Evolutionary conservation across 2,888 invertebrate species (phyloP).

Genomic region (Sarcophaga rosellei): DNA sequence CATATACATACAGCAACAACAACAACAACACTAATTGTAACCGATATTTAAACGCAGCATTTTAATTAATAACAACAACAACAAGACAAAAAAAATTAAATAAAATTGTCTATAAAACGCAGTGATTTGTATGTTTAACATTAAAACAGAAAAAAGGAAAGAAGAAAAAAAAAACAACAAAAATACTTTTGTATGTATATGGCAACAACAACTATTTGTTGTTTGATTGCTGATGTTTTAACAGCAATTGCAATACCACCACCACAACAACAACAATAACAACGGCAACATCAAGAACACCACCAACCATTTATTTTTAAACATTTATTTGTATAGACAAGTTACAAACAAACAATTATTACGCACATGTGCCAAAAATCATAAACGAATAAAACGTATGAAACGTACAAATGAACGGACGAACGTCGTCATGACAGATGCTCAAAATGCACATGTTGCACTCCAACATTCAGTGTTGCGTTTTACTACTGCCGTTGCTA

Average conservation of each 20-base stretch:
- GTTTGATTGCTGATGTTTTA: conserved; percentile 55
- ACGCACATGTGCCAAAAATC: conserved; percentile 66
- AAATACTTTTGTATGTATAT: conserved; percentile 38
- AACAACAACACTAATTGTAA: conserved; percentile 58
- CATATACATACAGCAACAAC: conserved; percentile 17
- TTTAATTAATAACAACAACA: conserved; percentile 5
- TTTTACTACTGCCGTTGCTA: neutral
- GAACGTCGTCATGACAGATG: conserved; percentile 60
- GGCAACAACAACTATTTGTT: conserved; percentile 65
- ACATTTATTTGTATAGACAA: conserved; percentile 60
- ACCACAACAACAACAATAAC: conserved; percentile 36
- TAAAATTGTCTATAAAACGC: conserved; percentile 44
- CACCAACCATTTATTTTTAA: conserved; percentile 38
- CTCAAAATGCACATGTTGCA: conserved; percentile 60
- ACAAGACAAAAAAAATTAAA: conserved; percentile 3
- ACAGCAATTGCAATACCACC: conserved; percentile 6
- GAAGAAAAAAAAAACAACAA: neutral
- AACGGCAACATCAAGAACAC: conserved; percentile 48
- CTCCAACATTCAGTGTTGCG: neutral
- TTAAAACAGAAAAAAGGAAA: conserved; percentile 40
- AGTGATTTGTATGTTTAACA: conserved; percentile 63
- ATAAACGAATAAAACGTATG: conserved; percentile 35
- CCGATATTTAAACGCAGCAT: conserved; percentile 67
- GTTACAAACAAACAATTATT: conserved; percentile 63
- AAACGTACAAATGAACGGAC: neutral